A percentile compares a stretch with the other conserved stretches of the same genome.
phyloP scores from a whole-genome alignment of 2,797 vertebrate species.

The Mormyrus proboscirostris region DNA sequence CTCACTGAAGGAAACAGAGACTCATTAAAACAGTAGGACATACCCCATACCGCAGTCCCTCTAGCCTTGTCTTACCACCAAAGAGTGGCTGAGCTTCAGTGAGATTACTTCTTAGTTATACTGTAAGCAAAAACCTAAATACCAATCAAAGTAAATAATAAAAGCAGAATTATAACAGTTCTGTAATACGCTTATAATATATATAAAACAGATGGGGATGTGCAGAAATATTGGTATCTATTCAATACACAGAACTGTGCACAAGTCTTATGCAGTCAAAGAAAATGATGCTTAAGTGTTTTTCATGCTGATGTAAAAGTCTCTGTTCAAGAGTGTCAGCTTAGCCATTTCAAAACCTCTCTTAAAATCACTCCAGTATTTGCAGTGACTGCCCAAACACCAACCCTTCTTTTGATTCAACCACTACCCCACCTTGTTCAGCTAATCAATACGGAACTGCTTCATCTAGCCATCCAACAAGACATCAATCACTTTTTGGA shows the following conservation, averaged over 20 bases:
- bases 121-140: neutral
- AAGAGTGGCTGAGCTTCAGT: neutral
- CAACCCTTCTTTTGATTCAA: neutral
- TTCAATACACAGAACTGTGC: neutral
- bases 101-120: neutral
- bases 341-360: neutral
- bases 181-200: neutral
- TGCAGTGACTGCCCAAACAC: neutral
- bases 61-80: neutral
- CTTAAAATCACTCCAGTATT: neutral
- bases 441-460: neutral
- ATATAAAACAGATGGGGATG: neutral
- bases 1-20: neutral
- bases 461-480: neutral
- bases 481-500: neutral
- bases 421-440: neutral
- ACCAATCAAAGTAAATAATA: neutral
- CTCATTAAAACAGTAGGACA: neutral
- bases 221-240: neutral
- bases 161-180: neutral
- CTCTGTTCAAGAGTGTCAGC: neutral
- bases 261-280: neutral
- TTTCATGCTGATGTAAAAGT: neutral
- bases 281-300: neutral
- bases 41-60: neutral